phyloP scores from a whole-genome alignment of 2,113 vertebrate species.

The Porphyrio hochstetteri region DNA sequence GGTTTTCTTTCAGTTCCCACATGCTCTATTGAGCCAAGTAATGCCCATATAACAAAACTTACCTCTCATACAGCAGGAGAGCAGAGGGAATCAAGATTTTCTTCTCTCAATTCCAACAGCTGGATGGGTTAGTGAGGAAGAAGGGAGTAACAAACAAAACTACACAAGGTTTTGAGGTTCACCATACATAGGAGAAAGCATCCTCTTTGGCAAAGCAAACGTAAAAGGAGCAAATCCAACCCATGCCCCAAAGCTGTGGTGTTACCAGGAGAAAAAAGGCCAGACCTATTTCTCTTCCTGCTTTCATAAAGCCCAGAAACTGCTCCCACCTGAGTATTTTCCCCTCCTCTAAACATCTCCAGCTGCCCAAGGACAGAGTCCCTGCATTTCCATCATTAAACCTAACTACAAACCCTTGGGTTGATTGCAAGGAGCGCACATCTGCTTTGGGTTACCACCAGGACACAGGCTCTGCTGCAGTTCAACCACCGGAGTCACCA shows the following conservation, averaged over 20 bases:
- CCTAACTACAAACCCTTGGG: accelerated
- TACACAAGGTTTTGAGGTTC: no score
- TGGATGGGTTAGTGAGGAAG: accelerated
- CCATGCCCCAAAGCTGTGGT: accelerated
- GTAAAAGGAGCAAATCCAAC: background rate
- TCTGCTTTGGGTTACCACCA: background rate
- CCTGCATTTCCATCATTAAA: background rate
- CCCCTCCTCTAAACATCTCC: background rate
- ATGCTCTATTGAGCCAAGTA: accelerated
- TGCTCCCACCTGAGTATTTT: background rate
- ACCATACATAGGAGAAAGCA: accelerated
- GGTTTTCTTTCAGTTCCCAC: background rate
- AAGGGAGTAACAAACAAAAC: accelerated
- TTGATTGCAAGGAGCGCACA: accelerated
- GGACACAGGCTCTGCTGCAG: background rate
- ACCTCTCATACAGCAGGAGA: accelerated
- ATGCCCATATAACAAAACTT: accelerated
- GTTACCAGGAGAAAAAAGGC: accelerated
- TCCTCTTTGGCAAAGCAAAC: accelerated
- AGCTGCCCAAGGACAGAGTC: background rate
- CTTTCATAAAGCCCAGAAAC: background rate
- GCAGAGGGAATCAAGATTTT: accelerated
- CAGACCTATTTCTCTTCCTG: accelerated
- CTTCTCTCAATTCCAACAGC: accelerated
- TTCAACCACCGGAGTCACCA: background rate